phyloP scores from a whole-genome alignment of 2,888 invertebrate genomes.

The Harpalus rufipes region DNA sequence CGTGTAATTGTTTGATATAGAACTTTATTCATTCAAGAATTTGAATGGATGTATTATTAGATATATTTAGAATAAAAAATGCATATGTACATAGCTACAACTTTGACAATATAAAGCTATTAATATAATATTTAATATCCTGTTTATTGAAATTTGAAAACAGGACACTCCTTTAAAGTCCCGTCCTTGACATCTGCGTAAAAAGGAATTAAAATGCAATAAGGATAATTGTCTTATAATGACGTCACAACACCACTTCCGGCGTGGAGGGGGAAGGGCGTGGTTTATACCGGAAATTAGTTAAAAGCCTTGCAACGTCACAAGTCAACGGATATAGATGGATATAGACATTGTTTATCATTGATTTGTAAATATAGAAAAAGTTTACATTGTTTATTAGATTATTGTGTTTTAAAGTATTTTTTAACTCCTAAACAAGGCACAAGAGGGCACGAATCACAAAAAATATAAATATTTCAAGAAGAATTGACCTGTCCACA shows the following conservation, averaged over 20 bases:
- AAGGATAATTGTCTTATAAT: constrained; percentile 10
- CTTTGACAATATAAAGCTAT: no score
- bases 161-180: no score
- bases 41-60: neutral
- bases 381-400: no score
- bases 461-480: no score
- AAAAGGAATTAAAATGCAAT: constrained; percentile 31
- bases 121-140: no score
- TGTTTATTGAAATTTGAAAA: no score
- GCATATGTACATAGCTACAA: no score
- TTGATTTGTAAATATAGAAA: neutral
- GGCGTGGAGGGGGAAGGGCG: neutral
- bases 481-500: no score
- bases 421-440: no score
- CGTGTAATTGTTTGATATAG: neutral
- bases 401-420: no score
- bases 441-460: no score
- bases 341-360: neutral
- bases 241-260: neutral
- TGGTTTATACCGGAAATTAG: constrained; percentile 19
- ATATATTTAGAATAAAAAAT: neutral
- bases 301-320: neutral
- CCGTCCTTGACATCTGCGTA: neutral
- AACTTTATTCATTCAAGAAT: neutral
- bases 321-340: neutral